Evolutionary conservation across 2,888 invertebrate genomes (phyloP).

Genomic region (Eupithecia subfuscata): DNA sequence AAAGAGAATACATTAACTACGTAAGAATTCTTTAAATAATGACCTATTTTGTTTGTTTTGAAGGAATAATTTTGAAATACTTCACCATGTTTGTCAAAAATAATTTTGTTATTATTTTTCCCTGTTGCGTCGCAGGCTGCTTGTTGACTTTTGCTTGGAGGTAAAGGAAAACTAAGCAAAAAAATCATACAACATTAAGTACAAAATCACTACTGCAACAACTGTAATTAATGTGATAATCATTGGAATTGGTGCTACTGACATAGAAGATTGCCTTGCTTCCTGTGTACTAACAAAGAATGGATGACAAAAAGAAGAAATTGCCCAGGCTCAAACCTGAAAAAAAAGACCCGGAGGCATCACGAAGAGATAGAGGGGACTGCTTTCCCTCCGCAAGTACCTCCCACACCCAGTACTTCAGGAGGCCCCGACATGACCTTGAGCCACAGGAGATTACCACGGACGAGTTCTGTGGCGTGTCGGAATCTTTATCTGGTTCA

Average conservation of each 20-base stretch:
- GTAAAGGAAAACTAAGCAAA: neutral
- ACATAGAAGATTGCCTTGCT: neutral
- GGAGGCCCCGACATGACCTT: constrained; percentile 46
- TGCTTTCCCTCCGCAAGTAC: constrained; percentile 50
- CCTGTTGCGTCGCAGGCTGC: neutral
- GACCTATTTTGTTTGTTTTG: neutral
- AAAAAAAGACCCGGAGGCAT: constrained; percentile 10
- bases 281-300: neutral
- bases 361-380: constrained; percentile 49
- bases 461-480: constrained; percentile 55
- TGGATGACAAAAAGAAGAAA: constrained; percentile 18
- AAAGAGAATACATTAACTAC: no score
- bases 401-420: constrained; percentile 65
- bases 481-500: constrained; percentile 64
- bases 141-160: neutral
- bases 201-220: neutral
- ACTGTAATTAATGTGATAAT: neutral
- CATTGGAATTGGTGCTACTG: neutral
- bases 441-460: constrained; percentile 54
- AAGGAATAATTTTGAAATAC: neutral
- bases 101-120: neutral
- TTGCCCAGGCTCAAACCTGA: constrained; percentile 15
- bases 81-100: neutral
- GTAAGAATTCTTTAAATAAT: neutral
- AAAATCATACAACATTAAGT: neutral